Base-by-base conservation (phyloP, 2,797 vertebrate species). In the Argentina silus region DNA sequence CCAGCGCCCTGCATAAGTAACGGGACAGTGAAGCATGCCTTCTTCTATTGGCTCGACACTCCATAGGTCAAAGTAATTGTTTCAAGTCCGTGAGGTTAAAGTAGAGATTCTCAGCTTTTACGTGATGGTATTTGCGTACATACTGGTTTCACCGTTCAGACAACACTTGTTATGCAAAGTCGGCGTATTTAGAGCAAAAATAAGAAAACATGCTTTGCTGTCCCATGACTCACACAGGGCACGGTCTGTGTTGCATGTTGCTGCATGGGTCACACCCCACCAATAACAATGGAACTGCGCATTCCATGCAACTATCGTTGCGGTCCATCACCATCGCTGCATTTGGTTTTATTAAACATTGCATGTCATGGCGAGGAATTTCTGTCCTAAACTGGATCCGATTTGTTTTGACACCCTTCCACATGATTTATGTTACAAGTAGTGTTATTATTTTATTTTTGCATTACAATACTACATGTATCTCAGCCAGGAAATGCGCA, bases 311-410 rank as follows among this genome's bases (percentile, higher is more conserved):
- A 73, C 72, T 17, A 66, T 75, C 15, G 69, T 75, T 76, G 78
- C 43, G 74, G 81, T 78, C 44, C 63, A n/a, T 67, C 64, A 55
- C 61, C 67, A 79, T 80, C 76, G 83, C 69, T 78, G 15, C 27
- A 36, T 36, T 36, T 36, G 27, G 27, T 69, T 77, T 68, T 65
- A 76, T 79, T 67, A 75, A 66, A 70, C 60, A 48, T 72, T 77
- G 47, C 17, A 59, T 76, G 51, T 53, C 17, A 15, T 50, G 70
- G 66, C 55, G 51, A 65, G 75, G 72, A 73, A 72, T 60, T 60
- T 51, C 50, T 36, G 53, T 60, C 62, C 60, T 60, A 63, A 42
- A 42, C 59, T 14, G 42, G 48, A 60, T 56, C 36, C 59, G 60
- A 67, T 74, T 77, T 64, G 55, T 55, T 61, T 72, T 79, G 55